These are phyloP conservation scores for Tautogolabrus adspersus DNA, from an alignment of 2,113 vertebrate species.

Conservation along the genomic window DNA sequence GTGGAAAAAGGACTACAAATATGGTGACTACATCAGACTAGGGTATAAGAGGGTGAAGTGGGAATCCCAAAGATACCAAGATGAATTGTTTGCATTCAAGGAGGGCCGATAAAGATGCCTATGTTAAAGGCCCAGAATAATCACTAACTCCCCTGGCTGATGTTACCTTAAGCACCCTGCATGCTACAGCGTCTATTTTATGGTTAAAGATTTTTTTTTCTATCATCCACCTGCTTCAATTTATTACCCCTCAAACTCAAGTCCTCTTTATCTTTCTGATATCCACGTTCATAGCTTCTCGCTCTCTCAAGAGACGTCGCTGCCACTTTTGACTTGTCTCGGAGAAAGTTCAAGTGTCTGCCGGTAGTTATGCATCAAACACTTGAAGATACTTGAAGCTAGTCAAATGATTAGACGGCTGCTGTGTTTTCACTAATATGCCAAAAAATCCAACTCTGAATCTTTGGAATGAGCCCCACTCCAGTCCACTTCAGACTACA, in stretches of 20 bases:
- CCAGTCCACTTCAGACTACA: constrained; percentile 19
- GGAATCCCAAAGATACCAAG: too few species aligned
- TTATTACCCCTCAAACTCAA: neutral
- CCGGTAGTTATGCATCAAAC: constrained; percentile 28
- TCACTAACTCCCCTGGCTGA: neutral
- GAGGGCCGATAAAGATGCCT: neutral
- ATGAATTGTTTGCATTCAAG: too few species aligned
- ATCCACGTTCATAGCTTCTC: constrained; percentile 11
- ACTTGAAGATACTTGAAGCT: constrained; percentile 42
- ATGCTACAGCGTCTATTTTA: neutral
- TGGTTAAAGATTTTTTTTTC: neutral
- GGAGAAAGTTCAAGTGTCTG: constrained; percentile 33
- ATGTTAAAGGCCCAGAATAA: neutral
- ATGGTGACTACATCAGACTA: too few species aligned
- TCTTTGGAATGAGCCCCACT: constrained; percentile 8
- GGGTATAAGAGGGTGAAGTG: too few species aligned
- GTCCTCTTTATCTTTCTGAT: constrained; percentile 8
- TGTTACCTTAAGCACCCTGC: neutral
- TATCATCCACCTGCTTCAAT: constrained; percentile 12
- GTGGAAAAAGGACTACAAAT: too few species aligned
- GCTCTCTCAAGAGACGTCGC: neutral
- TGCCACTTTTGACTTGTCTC: constrained; percentile 9
- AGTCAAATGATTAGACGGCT: constrained; percentile 29
- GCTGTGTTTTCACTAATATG: constrained; percentile 24
- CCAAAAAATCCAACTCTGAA: constrained; percentile 10